Conservation (phyloP, 2,113 vertebrate genomes). For the Vimba vimba region DNA sequence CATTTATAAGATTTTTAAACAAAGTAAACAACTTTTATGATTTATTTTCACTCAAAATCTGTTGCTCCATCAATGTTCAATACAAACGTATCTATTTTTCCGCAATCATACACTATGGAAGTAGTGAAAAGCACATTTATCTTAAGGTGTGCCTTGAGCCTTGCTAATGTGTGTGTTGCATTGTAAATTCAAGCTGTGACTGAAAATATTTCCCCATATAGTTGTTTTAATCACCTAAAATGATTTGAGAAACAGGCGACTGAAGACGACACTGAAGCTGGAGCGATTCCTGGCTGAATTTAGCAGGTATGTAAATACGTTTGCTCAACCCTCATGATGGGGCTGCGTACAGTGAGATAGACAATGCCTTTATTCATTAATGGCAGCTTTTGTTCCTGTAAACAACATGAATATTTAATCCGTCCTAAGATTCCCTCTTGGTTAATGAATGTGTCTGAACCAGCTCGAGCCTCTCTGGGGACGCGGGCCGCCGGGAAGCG, state of each 20-base stretch:
- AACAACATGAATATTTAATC: conserved; percentile 64
- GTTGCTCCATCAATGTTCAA: too few species aligned
- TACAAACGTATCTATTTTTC: too few species aligned
- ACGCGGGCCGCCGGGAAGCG: conserved; percentile 50
- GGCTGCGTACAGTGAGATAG: conserved; percentile 35
- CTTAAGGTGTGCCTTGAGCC: too few species aligned
- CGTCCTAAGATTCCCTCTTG: conserved; percentile 57
- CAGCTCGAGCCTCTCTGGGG: conserved; percentile 52
- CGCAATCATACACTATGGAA: too few species aligned
- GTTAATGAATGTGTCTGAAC: conserved; percentile 60
- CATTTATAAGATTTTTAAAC: too few species aligned
- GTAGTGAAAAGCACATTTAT: too few species aligned
- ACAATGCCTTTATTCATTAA: conserved; percentile 59
- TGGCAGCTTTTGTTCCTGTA: conserved; percentile 62
- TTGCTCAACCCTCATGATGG: conserved; percentile 28
- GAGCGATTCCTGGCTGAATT: neutral
- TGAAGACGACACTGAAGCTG: neutral
- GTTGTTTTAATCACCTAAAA: conserved; percentile 1
- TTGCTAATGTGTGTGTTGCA: neutral
- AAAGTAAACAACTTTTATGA: too few species aligned
- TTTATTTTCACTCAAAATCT: too few species aligned
- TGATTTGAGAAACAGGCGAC: neutral
- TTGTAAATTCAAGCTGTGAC: neutral
- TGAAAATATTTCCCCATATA: neutral
- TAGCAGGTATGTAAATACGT: conserved; percentile 31